A percentile compares a stretch with the other conserved stretches of the same genome.
Conservation (phyloP, 1,140 invertebrate genomes). For the Polypedilum pembai region DNA sequence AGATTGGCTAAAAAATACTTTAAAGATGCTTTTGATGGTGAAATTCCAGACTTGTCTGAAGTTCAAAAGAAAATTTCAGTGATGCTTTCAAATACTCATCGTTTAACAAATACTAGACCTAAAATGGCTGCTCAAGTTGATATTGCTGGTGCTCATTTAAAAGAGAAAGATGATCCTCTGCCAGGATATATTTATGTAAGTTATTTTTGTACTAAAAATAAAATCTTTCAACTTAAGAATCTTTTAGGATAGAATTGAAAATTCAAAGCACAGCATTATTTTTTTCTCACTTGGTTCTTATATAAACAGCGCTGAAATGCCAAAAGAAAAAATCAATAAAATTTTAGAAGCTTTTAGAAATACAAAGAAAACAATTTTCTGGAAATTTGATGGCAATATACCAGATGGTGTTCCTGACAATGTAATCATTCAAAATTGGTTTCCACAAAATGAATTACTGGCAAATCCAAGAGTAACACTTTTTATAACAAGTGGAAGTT, state of each 20-base stretch:
- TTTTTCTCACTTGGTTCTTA: slow-evolving; percentile 30
- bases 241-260: not conserved
- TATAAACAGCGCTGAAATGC: slow-evolving; percentile 29
- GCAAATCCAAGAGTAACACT: slow-evolving; percentile 47
- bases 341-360: slow-evolving; percentile 32
- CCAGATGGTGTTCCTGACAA: slow-evolving; percentile 51
- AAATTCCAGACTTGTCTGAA: not conserved
- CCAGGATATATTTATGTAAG: slow-evolving; percentile 36
- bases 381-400: slow-evolving; percentile 49
- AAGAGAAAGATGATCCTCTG: slow-evolving; percentile 37
- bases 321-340: slow-evolving; percentile 30
- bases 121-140: slow-evolving; percentile 44
- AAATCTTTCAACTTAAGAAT: not conserved
- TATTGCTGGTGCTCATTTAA: slow-evolving; percentile 47
- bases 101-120: slow-evolving; percentile 43
- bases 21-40: not conserved
- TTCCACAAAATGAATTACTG: slow-evolving; percentile 54
- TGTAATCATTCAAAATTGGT: slow-evolving; percentile 56
- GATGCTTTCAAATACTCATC: slow-evolving; percentile 45
- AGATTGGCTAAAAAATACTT: slow-evolving; percentile 20
- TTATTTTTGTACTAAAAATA: not conserved
- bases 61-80: slow-evolving; percentile 45
- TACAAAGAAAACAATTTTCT: slow-evolving; percentile 49
- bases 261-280: not conserved
- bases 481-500: slow-evolving; percentile 53